Evolutionary conservation across 2,888 invertebrate species (phyloP), one percentile per base, ranked within the genome.

Genomic region (Tethea ocularis): DNA sequence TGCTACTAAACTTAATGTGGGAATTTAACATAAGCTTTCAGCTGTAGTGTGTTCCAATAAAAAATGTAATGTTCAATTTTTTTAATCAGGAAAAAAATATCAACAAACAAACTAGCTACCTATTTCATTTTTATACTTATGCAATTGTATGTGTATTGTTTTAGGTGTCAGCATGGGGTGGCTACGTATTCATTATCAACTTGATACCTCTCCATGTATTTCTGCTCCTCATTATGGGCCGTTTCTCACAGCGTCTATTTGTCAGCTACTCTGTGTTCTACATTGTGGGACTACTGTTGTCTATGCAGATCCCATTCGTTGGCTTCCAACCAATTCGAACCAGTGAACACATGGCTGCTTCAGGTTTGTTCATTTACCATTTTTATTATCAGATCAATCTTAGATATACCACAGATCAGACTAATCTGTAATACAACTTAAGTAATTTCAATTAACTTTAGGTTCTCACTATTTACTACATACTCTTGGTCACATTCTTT

Each of bases 171-270:
- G 99, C 99, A 69, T 99, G 99, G 99, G 99, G 99, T 73, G 99
- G 99, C 67, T 99, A 99, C 84, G 99, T 99, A 51, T 99, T 99
- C 87, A 99, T 99, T 77, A 99, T 99, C 83, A 99, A 99, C 91
- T 93, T 99, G 81, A 99, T 99, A 71, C 99, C 99, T 0, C 95
- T 99, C 13, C 99, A 99, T 83, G 99, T 99, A 5, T 99, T 99
- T 91, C 96, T 96, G 2, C 93, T 99, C 51, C 93, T 99, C 52
- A 91, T 99, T 53, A 99, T 99, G 98, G 99, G 99, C 51, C 94
- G 99, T 58, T 99, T 96, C 90, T 99, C 99, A 1, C 96, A 96
- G 80, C 94, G 98, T 56, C 93, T 99, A 56, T 98, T 99, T 82
- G 97, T 97, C 73, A 99, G 99, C 80, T 99, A 99, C 88, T 96